A percentile compares a stretch with the other conserved stretches of the same genome.
Conservation (phyloP, 2,888 invertebrate species). For the Lycaena phlaeas region DNA sequence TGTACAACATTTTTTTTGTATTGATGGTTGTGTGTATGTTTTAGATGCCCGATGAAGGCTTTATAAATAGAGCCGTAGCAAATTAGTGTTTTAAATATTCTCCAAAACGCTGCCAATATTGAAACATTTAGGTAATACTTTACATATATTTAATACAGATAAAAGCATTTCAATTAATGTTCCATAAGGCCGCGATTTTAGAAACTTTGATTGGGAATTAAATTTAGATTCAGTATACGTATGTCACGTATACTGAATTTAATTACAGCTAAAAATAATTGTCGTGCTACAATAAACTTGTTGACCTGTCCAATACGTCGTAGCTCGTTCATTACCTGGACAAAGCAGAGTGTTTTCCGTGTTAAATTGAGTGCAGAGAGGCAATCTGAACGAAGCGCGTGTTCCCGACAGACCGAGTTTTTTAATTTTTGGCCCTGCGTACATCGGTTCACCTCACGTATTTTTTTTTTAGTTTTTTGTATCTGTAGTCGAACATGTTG, state of each 20-base stretch:
- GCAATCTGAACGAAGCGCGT: conserved; percentile 57
- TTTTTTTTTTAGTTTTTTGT: conserved; percentile 12
- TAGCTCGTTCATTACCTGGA: conserved; percentile 42
- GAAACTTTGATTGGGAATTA: too few relatives aligned
- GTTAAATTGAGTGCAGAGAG: conserved; percentile 52
- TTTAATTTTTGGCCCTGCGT: conserved; percentile 56
- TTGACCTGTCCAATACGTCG: conserved; percentile 20
- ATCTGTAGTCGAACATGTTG: conserved; percentile 1
- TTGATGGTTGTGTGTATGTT: too few relatives aligned
- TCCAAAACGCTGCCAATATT: too few relatives aligned
- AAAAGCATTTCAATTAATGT: too few relatives aligned
- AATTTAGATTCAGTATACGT: too few relatives aligned
- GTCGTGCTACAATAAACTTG: conserved; percentile 18
- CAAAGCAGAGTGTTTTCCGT: conserved; percentile 65
- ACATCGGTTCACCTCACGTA: conserved; percentile 16
- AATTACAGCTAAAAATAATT: conserved; percentile 13
- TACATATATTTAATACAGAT: too few relatives aligned
- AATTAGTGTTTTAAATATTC: too few relatives aligned
- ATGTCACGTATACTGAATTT: neutral
- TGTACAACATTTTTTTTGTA: too few relatives aligned
- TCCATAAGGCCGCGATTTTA: too few relatives aligned
- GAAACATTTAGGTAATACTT: too few relatives aligned
- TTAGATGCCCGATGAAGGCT: too few relatives aligned
- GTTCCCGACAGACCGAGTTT: conserved; percentile 53
- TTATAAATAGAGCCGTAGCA: too few relatives aligned